Conservation (phyloP, 2,888 invertebrate genomes). For the Ceraclea dissimilis region DNA sequence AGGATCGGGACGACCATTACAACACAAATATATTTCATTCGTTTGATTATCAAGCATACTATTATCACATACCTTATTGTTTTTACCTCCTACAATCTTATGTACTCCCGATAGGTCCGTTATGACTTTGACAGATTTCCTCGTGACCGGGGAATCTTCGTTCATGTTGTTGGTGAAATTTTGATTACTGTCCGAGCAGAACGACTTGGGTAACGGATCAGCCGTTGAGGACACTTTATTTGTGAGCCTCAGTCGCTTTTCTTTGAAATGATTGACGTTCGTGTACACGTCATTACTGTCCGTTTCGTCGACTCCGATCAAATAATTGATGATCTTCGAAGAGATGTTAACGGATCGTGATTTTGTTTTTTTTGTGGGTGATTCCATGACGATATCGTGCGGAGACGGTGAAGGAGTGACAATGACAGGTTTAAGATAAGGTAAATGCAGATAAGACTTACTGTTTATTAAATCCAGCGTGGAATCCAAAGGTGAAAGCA, state of each 20-base stretch:
- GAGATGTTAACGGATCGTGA: constrained; percentile 16
- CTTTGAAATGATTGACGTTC: constrained; percentile 26
- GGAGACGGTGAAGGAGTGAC: constrained; percentile 34
- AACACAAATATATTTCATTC: constrained; percentile 37
- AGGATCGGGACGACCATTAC: constrained; percentile 4
- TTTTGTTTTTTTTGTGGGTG: constrained; percentile 30
- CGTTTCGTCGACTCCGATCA: constrained; percentile 28
- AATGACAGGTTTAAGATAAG: constrained; percentile 22
- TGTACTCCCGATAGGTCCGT: constrained; percentile 44
- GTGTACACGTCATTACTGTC: constrained; percentile 37
- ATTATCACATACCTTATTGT: constrained; percentile 36
- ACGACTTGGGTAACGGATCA: constrained; percentile 40
- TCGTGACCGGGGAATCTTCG: constrained; percentile 47
- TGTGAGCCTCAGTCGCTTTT: constrained; percentile 23
- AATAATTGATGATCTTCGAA: constrained; percentile 24
- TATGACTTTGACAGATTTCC: constrained; percentile 68
- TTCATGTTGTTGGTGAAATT: constrained; percentile 26
- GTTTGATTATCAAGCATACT: constrained; percentile 21
- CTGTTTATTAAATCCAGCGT: constrained; percentile 31
- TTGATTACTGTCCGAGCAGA: constrained; percentile 31
- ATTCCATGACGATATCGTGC: constrained; percentile 46
- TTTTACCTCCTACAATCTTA: constrained; percentile 32
- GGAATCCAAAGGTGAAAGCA: constrained; percentile 15
- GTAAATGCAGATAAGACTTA: constrained; percentile 42
- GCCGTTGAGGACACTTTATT: constrained; percentile 23